Evolutionary conservation across 2,888 invertebrate species (phyloP), one percentile per base, ranked within the genome.

Genomic region (Calameuta filiformis): DNA sequence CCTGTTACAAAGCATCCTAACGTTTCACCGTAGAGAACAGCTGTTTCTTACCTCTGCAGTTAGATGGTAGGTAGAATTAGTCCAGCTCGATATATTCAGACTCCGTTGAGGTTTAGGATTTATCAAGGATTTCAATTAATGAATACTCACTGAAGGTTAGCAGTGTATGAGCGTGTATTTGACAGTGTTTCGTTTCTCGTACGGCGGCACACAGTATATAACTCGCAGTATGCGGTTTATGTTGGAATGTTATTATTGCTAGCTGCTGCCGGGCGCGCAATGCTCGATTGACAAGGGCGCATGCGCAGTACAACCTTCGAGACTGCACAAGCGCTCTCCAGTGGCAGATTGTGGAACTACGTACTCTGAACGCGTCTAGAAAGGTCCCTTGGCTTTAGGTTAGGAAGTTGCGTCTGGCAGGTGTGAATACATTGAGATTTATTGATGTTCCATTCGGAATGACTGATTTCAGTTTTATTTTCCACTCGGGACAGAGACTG

Each of bases 121-220:
- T 9, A 56, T 56, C 56, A 23, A 56, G 56, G 56, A 23, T 56
- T 56, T 23, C 23, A 56, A 23, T 56, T 23, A 56, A 56, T 56
- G 23, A 56, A 23, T 23, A 56, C 56, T 56, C 56, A 23, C 9
- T 56, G 56, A 56, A 56, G 68, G 68, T 37, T 88, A 90, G 90
- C 90, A 90, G 90, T 90, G 90, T 90, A 90, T 90, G 90, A 90
- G 90, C 90, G 88, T 90, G 90, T 90, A 90, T 90, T 90, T 90
- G 90, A 90, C 90, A 90, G 89, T 90, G 90, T 89, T 89, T 87
- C 83, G 85, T 86, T 84, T 78, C 71, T 80, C 86, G 85, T 87
- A 88, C 86, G 85, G 88, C 88, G 88, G 87, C 89, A 90, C 88
- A 89, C 89, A 88, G 86, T 87, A 87, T 87, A 89, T 87, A 88